Evolutionary conservation across 2,888 invertebrate genomes (phyloP).

Genomic region (Halictus quadricinctus): DNA sequence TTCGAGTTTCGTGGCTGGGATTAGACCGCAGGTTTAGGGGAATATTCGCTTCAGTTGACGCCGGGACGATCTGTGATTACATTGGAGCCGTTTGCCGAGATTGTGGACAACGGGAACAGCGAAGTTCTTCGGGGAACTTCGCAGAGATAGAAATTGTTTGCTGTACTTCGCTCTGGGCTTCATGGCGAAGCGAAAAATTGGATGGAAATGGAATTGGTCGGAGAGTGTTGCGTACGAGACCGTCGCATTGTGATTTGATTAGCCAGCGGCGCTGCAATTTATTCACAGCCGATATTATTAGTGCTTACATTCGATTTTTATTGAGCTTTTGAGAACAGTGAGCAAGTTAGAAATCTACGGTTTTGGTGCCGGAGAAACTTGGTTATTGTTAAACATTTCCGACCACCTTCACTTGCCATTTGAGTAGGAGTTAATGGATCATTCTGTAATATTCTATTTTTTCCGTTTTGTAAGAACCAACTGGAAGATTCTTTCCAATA

Average conservation of each 20-base stretch:
- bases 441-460: not conserved
- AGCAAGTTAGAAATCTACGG: not conserved
- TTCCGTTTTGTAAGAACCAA: not conserved
- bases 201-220: not conserved
- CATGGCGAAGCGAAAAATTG: not conserved
- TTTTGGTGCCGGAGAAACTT: too few species aligned
- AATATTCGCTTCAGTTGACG: conserved; percentile 5
- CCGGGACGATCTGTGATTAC: conserved; percentile 1
- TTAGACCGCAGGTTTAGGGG: conserved; percentile 6
- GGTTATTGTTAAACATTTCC: not conserved
- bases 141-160: not conserved
- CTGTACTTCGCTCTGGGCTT: not conserved
- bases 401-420: not conserved
- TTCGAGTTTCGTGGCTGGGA: not conserved
- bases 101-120: not conserved
- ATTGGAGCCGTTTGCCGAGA: not conserved
- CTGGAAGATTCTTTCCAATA: not conserved
- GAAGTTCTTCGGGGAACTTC: not conserved
- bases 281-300: not conserved
- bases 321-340: not conserved
- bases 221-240: not conserved
- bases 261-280: not conserved
- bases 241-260: not conserved
- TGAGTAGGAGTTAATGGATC: not conserved
- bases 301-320: not conserved